Conservation (phyloP, 2,797 vertebrate species). For the Microcaecilia unicolor region DNA sequence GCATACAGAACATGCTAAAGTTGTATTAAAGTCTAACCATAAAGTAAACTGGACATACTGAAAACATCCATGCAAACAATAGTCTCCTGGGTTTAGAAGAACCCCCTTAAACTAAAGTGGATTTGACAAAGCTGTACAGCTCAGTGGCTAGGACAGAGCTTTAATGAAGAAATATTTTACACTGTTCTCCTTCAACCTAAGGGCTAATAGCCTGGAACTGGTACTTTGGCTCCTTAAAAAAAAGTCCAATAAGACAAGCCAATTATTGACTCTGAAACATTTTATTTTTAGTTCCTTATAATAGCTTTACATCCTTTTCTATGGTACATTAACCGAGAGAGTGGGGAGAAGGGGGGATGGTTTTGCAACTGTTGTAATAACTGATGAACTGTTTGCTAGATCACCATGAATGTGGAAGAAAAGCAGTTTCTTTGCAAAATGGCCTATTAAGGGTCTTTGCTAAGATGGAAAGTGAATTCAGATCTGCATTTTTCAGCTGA, state of each 20-base stretch:
- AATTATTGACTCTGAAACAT: slow-evolving; percentile 51
- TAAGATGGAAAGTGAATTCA: background rate
- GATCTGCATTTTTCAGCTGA: background rate
- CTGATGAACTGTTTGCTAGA: slow-evolving; percentile 33
- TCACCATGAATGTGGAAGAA: slow-evolving; percentile 19
- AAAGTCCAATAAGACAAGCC: slow-evolving; percentile 57
- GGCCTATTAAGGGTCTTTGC: background rate
- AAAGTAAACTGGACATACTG: slow-evolving; percentile 22
- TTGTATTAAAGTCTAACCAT: too few species aligned
- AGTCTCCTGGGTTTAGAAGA: slow-evolving; percentile 22
- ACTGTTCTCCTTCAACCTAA: slow-evolving; percentile 38
- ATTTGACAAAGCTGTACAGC: background rate
- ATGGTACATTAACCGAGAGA: slow-evolving; percentile 57
- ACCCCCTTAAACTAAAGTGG: slow-evolving; percentile 25
- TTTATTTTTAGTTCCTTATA: slow-evolving; percentile 58
- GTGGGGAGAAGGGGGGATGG: slow-evolving; percentile 38
- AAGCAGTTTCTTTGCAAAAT: background rate
- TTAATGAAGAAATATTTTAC: slow-evolving; percentile 58
- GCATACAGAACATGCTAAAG: too few species aligned
- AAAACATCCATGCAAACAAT: slow-evolving; percentile 27
- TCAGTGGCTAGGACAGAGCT: slow-evolving; percentile 23
- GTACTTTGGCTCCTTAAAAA: slow-evolving; percentile 51
- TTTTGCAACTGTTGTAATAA: slow-evolving; percentile 49
- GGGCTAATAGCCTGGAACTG: slow-evolving; percentile 68
- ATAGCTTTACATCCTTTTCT: slow-evolving; percentile 55